A percentile compares a stretch with the other conserved stretches of the same genome.
phyloP scores from a whole-genome alignment of 2,797 vertebrate genomes.

The Rhinatrema bivittatum region DNA sequence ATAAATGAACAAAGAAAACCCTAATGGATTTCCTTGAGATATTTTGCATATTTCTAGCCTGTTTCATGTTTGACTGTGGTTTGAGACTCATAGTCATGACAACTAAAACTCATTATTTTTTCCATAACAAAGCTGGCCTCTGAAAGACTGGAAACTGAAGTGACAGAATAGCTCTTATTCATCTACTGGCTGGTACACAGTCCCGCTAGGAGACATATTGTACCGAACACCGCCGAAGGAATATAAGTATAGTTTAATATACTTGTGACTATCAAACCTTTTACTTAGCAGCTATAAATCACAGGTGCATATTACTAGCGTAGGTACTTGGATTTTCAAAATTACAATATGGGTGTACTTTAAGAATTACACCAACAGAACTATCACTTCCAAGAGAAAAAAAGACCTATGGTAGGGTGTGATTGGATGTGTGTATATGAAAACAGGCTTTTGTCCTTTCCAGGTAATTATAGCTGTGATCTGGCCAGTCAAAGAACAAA shows the following conservation, averaged over 20 bases:
- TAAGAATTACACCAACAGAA: background rate
- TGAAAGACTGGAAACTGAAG: background rate
- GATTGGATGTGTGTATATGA: background rate
- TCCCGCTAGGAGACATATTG: background rate
- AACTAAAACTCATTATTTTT: too few species aligned
- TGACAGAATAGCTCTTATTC: accelerated
- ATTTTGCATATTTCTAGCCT: too few species aligned
- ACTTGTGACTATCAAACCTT: background rate
- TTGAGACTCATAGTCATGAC: too few species aligned
- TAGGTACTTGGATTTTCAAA: background rate
- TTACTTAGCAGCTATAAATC: background rate
- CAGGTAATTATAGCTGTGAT: slow-evolving; percentile 1
- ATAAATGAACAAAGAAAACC: too few species aligned
- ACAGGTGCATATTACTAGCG: background rate
- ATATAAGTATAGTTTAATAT: accelerated
- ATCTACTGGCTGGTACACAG: background rate
- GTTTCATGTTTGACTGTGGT: too few species aligned
- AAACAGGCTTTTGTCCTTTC: background rate
- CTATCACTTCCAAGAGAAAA: background rate
- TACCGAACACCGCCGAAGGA: background rate
- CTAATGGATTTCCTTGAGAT: too few species aligned
- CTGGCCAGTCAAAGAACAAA: slow-evolving; percentile 8
- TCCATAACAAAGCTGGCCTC: too few species aligned
- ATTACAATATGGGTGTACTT: background rate
- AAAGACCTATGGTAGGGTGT: background rate